These are phyloP conservation scores for Tyrophagus putrescentiae DNA, from an alignment of 1,140 invertebrate species.

Conservation along the genomic window DNA sequence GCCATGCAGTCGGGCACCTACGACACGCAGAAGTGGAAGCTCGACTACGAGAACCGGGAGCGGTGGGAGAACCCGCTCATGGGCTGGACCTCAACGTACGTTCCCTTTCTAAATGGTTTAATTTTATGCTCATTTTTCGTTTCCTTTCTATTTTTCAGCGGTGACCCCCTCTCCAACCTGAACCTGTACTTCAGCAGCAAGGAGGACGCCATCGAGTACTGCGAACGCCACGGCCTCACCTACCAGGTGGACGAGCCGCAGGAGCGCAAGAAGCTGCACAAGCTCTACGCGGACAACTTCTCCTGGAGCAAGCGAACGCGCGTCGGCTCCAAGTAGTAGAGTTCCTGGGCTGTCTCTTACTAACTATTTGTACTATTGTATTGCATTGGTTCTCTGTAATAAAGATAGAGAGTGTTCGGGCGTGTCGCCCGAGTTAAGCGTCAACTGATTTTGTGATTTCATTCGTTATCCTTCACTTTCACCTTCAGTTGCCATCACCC, in stretches of 20 bases:
- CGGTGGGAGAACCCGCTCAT: constrained; percentile 98
- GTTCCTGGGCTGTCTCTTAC: no score
- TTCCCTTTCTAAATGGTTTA: constrained; percentile 9
- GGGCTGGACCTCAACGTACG: constrained; percentile 87
- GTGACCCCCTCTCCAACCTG: constrained; percentile 86
- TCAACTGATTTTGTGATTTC: no score
- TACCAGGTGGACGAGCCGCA: constrained; percentile 61
- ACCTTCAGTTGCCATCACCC: no score
- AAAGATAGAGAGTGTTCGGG: no score
- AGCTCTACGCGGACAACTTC: constrained; percentile 85
- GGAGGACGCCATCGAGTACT: constrained; percentile 78
- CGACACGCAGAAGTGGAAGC: constrained; percentile 72
- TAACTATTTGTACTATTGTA: no score
- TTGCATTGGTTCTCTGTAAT: no score
- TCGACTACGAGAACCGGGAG: constrained; percentile 88
- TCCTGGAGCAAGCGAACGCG: constrained; percentile 89
- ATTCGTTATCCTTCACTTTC: no score
- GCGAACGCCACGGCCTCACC: constrained; percentile 82
- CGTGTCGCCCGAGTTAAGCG: no score
- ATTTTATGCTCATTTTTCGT: constrained; percentile 1
- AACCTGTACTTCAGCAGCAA: constrained; percentile 54
- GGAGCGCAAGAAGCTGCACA: constrained; percentile 49
- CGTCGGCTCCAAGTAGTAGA: constrained; percentile 88
- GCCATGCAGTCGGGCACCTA: constrained; percentile 94
- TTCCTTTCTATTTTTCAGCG: constrained; percentile 39